These are phyloP conservation scores for Neolamprologus caudopunctatus DNA, from an alignment of 2,113 vertebrate species.

Conservation along the genomic window DNA sequence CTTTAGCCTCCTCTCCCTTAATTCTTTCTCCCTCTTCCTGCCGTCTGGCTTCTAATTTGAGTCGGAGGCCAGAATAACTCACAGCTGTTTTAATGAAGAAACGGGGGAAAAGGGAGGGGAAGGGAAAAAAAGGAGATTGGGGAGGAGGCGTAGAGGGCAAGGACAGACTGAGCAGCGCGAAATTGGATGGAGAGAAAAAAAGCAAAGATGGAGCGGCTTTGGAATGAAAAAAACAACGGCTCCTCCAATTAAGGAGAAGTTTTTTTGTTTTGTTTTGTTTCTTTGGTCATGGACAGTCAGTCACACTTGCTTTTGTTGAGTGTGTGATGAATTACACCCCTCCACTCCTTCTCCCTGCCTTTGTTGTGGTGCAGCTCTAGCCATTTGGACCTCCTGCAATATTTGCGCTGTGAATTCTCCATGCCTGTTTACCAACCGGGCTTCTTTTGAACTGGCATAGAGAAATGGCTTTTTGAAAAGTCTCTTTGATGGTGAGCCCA, in stretches of 20 bases:
- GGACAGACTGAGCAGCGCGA: conserved; percentile 45
- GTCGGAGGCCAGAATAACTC: conserved; percentile 42
- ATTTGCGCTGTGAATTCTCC: conserved; percentile 57
- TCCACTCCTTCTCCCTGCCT: conserved; percentile 46
- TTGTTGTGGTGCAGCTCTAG: conserved; percentile 64
- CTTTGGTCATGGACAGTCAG: conserved; percentile 66
- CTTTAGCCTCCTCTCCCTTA: not conserved
- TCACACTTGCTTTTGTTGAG: conserved; percentile 65
- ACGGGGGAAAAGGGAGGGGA: not conserved
- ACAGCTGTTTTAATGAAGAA: conserved; percentile 64
- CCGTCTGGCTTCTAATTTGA: conserved; percentile 42
- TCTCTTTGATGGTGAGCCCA: conserved; percentile 67
- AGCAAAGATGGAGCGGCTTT: conserved; percentile 19
- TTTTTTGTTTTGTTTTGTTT: conserved; percentile 56
- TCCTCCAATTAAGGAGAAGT: conserved; percentile 65
- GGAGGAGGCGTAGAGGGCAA: conserved; percentile 22
- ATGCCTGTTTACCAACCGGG: conserved; percentile 51
- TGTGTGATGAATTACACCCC: conserved; percentile 64
- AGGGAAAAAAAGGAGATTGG: not conserved
- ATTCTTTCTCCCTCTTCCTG: not conserved
- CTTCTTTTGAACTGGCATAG: conserved; percentile 58
- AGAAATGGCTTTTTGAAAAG: conserved; percentile 61
- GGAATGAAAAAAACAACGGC: conserved; percentile 32
- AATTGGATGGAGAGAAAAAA: conserved; percentile 35
- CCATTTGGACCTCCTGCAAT: conserved; percentile 57